Evolutionary conservation across 2,888 invertebrate species (phyloP).

Genomic region (Portevinia maculata): DNA sequence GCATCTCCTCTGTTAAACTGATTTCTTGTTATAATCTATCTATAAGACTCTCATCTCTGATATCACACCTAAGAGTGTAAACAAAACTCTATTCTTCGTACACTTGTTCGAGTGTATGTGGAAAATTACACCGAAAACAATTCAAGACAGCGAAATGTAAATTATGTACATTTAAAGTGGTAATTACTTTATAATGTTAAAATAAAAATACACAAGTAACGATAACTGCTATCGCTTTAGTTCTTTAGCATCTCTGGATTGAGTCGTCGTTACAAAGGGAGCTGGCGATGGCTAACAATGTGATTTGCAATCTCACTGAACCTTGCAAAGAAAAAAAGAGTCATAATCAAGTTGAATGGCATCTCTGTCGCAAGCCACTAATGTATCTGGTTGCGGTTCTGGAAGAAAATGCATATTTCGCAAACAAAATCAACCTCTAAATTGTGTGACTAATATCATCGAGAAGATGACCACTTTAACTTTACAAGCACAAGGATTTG

Average conservation of each 20-base stretch:
- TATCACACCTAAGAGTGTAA: conserved; percentile 48
- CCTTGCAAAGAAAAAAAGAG: conserved; percentile 32
- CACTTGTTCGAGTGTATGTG: conserved; percentile 23
- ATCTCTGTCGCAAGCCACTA: conserved; percentile 13
- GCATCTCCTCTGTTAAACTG: conserved; percentile 41
- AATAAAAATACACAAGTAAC: conserved; percentile 16
- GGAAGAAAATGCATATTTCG: conserved; percentile 65
- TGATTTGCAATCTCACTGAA: conserved; percentile 65
- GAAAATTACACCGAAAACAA: conserved; percentile 55
- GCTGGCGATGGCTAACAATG: conserved; percentile 47
- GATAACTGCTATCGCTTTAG: conserved; percentile 62
- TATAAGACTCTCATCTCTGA: conserved; percentile 16
- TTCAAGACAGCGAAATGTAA: conserved; percentile 38
- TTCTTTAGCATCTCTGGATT: conserved; percentile 41
- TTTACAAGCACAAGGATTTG: conserved; percentile 21
- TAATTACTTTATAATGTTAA: conserved; percentile 43
- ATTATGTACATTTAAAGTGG: conserved; percentile 51
- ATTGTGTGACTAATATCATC: background rate
- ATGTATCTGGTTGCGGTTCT: conserved; percentile 72
- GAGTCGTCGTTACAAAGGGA: background rate
- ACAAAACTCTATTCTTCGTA: conserved; percentile 6
- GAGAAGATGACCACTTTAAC: conserved; percentile 13
- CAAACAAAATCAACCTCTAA: conserved; percentile 10
- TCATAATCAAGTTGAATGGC: conserved; percentile 62
- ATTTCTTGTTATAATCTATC: conserved; percentile 44